Percentiles rank a stretch among this genome's conserved stretches.
These are phyloP conservation scores for Heterotilapia buettikoferi DNA, from an alignment of 2,113 vertebrate genomes.

Conservation along the genomic window DNA sequence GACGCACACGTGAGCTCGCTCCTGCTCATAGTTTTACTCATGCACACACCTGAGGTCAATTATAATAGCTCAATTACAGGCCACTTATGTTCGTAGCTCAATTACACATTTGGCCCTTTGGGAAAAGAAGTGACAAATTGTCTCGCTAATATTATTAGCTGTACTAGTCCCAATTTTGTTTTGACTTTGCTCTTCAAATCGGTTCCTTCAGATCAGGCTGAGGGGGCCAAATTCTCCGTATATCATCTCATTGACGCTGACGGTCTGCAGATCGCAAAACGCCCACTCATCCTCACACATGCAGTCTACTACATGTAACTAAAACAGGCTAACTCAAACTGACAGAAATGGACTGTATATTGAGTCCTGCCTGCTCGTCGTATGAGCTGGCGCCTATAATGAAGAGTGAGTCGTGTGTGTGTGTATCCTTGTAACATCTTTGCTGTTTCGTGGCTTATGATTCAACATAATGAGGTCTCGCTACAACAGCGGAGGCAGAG, in stretches of 20 bases:
- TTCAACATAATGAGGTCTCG: conserved; percentile 31
- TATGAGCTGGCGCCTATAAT: neutral
- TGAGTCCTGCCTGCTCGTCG: neutral
- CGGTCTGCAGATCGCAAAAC: conserved; percentile 7
- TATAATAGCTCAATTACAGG: conserved; percentile 21
- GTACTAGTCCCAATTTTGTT: neutral
- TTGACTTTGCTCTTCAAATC: neutral
- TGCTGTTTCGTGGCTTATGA: neutral
- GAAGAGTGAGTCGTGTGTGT: conserved; percentile 1
- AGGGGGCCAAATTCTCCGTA: conserved; percentile 2
- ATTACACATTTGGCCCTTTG: conserved; percentile 16
- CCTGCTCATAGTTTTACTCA: neutral
- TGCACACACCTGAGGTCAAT: conserved; percentile 42
- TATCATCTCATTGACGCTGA: conserved; percentile 21
- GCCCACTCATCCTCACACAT: neutral
- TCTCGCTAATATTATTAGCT: conserved; percentile 18
- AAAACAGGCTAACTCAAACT: conserved; percentile 1
- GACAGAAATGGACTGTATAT: conserved; percentile 20
- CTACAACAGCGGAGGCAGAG: conserved; percentile 1
- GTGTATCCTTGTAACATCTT: neutral
- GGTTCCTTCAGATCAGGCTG: neutral
- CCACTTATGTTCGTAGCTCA: conserved; percentile 20
- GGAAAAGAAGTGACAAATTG: conserved; percentile 23
- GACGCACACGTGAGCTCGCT: neutral
- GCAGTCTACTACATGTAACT: neutral